phyloP scores from a whole-genome alignment of 2,797 vertebrate genomes.

The Champsocephalus esox region DNA sequence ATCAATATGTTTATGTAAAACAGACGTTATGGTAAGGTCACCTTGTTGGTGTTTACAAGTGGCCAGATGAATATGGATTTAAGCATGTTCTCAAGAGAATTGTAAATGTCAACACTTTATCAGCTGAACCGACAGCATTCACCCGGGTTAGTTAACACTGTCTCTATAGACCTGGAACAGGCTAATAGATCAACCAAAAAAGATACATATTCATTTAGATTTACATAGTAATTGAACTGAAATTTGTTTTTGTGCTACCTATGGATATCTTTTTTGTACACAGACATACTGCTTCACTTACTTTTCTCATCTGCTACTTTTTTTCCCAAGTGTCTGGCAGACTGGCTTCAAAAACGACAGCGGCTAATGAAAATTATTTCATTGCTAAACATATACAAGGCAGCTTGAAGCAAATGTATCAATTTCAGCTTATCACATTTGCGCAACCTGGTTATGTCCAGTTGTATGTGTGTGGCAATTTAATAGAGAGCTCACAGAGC shows the following conservation, averaged over 20 bases:
- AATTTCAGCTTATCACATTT: constrained; percentile 73
- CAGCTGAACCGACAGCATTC: constrained; percentile 11
- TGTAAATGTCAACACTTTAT: constrained; percentile 45
- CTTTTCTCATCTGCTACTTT: constrained; percentile 27
- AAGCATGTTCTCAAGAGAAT: constrained; percentile 9
- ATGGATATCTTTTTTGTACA: not conserved
- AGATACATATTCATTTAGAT: constrained; percentile 9
- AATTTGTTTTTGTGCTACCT: constrained; percentile 3
- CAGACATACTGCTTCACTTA: not conserved
- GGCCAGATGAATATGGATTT: constrained; percentile 15
- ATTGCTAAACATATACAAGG: constrained; percentile 19
- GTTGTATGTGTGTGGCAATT: constrained; percentile 50
- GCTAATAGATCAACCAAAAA: constrained; percentile 15
- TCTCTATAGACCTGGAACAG: not conserved
- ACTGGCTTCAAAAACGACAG: constrained; percentile 19
- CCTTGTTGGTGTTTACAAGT: constrained; percentile 10
- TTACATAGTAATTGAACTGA: constrained; percentile 1
- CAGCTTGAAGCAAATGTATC: constrained; percentile 42
- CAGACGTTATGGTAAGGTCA: constrained; percentile 17
- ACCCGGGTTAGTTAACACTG: not conserved
- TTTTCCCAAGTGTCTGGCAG: constrained; percentile 32
- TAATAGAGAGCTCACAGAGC: constrained; percentile 53
- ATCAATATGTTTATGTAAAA: constrained; percentile 9
- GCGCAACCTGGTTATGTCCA: constrained; percentile 52
- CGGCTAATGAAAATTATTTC: constrained; percentile 26